Base-by-base conservation (phyloP, 1,140 invertebrate genomes). In the Lucilia cuprina region DNA sequence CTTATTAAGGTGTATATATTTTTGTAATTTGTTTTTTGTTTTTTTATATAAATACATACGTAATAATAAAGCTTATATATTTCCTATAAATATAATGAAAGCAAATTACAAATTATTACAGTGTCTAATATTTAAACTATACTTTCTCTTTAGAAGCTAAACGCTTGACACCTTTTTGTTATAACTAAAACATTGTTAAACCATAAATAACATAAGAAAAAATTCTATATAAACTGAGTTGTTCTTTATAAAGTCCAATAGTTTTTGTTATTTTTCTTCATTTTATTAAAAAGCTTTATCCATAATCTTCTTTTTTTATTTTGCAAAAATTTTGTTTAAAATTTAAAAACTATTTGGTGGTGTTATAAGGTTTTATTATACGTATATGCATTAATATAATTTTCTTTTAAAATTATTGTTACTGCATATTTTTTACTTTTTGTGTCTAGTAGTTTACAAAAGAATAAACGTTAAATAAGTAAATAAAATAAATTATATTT, bases 81-180 rank as follows among this genome's bases (percentile, higher is more conserved):
- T 70, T 70, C 19, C 19, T 70, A 70, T 70, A 70, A 70, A 70
- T 70, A 12, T 21, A 70, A 70, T 70, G 65, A 70, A 70, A 70
- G 65, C 65, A 70, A 25, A 70, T 12, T 5, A 30, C 25, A 30
- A n/a, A 60, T 60, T 60, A 60, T n/a, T n/a, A 60, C 14, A 60
- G 55, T 60, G 55, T n/a, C 8, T 60, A 4, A 60, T 5, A 30
- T 41, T 41, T 41, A 41, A 41, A 41, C 41, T 41, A 41, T 41
- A 30, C 3, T 30, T 41, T 41, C 10, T 41, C 41, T 41, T 10
- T 41, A 41, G 41, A 2, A 41, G 10, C 41, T 8, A 41, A 3
- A 2, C 41, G 41, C 41, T 8, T 41, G 55, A 60, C 55, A 60
- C 55, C 7, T 30, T 30, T 30, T n/a, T n/a, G 5, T 60, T 5